A percentile compares a stretch with the other conserved stretches of the same genome.
These are phyloP conservation scores for Bolinopsis microptera DNA, from an alignment of 37 sponge, comb jelly and placozoan genomes.

Conservation along the genomic window DNA sequence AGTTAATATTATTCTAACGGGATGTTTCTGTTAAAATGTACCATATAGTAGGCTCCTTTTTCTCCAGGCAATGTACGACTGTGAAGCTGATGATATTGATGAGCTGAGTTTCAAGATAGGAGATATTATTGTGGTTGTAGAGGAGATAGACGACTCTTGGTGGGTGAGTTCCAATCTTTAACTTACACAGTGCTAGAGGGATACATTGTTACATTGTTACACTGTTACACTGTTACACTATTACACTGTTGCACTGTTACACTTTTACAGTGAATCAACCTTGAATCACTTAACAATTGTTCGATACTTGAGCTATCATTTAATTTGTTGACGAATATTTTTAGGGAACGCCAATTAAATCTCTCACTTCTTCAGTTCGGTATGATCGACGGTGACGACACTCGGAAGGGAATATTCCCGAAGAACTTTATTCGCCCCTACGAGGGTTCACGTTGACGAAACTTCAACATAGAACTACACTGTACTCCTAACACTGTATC, in stretches of 20 bases:
- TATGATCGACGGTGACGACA: constrained; percentile 62
- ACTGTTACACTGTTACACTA: too few relatives aligned
- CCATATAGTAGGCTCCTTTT: too few relatives aligned
- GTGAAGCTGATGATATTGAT: constrained; percentile 50
- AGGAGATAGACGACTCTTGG: constrained; percentile 64
- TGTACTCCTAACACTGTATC: background rate
- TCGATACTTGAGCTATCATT: too few relatives aligned
- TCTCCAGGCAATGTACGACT: constrained; percentile 64
- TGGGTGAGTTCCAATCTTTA: constrained; percentile 50
- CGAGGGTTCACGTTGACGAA: constrained; percentile 10
- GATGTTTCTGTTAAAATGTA: too few relatives aligned
- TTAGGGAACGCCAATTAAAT: background rate
- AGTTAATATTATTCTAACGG: too few relatives aligned
- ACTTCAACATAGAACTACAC: background rate
- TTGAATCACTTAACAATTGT: too few relatives aligned
- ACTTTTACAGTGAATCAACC: too few relatives aligned
- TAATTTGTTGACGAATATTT: too few relatives aligned
- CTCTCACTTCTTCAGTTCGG: constrained; percentile 36
- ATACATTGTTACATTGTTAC: too few relatives aligned
- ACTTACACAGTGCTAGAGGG: too few relatives aligned
- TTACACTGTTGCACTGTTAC: too few relatives aligned
- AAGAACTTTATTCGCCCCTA: constrained; percentile 58
- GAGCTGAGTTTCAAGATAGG: constrained; percentile 55
- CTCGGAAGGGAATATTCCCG: constrained; percentile 53
- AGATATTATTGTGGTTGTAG: constrained; percentile 46